Evolutionary conservation across 1,140 invertebrate genomes (phyloP).

Genomic region (Achatina immaculata): DNA sequence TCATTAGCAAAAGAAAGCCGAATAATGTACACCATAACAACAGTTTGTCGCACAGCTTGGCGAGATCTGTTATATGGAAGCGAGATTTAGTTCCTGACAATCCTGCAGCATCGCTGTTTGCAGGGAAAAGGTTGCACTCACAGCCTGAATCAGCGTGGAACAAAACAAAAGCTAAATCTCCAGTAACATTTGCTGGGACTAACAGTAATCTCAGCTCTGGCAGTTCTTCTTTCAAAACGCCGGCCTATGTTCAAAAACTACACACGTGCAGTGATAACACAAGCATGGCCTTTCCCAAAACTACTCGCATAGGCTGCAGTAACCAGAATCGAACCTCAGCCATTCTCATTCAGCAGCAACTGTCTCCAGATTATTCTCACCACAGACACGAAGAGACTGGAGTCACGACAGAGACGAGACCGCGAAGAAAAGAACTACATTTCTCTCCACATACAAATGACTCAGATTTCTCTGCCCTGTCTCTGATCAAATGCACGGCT

Average conservation of each 20-base stretch:
- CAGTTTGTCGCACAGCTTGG: not conserved
- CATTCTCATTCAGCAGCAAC: not conserved
- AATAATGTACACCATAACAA: not conserved
- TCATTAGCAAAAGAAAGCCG: not conserved
- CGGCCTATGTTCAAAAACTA: too few relatives aligned
- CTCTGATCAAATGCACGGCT: conserved; percentile 21
- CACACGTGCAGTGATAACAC: too few relatives aligned
- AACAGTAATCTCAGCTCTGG: too few relatives aligned
- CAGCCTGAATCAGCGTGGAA: not conserved
- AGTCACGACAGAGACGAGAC: not conserved
- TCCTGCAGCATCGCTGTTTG: not conserved
- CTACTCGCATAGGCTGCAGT: too few relatives aligned
- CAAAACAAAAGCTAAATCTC: not conserved
- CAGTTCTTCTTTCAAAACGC: too few relatives aligned
- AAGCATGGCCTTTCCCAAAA: too few relatives aligned
- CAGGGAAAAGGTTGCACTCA: not conserved
- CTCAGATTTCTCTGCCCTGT: conserved; percentile 29
- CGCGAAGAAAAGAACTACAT: not conserved
- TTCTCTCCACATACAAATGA: not conserved
- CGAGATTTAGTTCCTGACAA: too few relatives aligned
- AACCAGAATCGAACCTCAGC: not conserved
- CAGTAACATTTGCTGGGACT: too few relatives aligned
- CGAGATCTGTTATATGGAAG: not conserved
- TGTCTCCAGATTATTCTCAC: not conserved
- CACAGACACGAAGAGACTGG: not conserved